Base-by-base conservation (phyloP, 2,888 invertebrate species). In the Myopa tessellatipennis region DNA sequence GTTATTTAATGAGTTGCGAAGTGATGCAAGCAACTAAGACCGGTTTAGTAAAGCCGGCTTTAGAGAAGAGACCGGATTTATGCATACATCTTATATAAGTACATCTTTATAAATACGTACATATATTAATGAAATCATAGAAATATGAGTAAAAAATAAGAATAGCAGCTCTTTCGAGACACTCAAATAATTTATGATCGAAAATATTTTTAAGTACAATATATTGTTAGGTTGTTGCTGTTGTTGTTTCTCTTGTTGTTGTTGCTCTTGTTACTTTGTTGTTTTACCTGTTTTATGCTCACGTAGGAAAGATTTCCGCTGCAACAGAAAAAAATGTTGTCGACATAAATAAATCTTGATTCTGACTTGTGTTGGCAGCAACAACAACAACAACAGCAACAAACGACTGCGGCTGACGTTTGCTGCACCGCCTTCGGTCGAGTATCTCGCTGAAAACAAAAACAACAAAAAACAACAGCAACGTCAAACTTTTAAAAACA, bases 271-370 rank as follows among this genome's bases (percentile, higher is more conserved):
- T 26, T 26, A 26, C 26, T 26, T 26, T 38, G 69, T 36, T 58
- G 45, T 58, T 71, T n/a, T 34, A 36, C 18, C 26, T n/a, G 63
- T 65, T 74, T 65, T 18, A 36, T 14, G 14, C 70, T 70, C 55
- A 70, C 70, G 70, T 70, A 55, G 70, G 70, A 70, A 70, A 40
- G 16, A 55, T 73, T 61, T 61, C 72, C 72, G 61, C 40, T 73
- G 60, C 18, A 73, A 69, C 14, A 65, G 36, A 65, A 55, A 16
- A 7, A 50, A 70, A 70, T 61, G 61, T 45, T 38, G 61, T 45
- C 72, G 36, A 73, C 61, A 61, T 73, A 58, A 73, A 73, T 61
- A 61, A 45, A 50, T 73, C 45, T 73, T 61, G 60, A 61, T 40
- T 40, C 40, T 61, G 38, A 14, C 26, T 50, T 55, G 65, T 38